These are phyloP conservation scores for Uloborus diversus DNA, from an alignment of 1,140 invertebrate species.

Conservation along the genomic window DNA sequence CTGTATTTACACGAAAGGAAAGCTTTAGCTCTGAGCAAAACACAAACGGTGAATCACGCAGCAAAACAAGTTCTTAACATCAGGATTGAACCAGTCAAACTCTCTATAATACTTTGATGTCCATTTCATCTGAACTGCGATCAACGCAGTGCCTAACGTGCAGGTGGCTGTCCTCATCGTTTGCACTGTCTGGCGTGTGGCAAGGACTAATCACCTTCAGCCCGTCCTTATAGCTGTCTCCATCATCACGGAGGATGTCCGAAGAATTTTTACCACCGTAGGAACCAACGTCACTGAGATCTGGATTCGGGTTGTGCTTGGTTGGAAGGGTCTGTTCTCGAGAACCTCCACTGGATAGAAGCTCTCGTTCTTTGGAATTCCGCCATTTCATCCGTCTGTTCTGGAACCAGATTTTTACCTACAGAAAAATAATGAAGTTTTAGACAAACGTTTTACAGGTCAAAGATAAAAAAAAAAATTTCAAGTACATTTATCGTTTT, in stretches of 20 bases:
- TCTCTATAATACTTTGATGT: constrained; percentile 47
- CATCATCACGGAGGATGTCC: constrained; percentile 24
- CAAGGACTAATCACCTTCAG: constrained; percentile 26
- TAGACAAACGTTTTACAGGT: too few relatives aligned
- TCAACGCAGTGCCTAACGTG: constrained; percentile 6
- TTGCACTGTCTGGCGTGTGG: constrained; percentile 41
- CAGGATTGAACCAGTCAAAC: too few relatives aligned
- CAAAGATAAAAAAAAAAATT: too few relatives aligned
- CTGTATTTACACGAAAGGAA: too few relatives aligned
- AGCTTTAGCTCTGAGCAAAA: too few relatives aligned
- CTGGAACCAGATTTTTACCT: constrained; percentile 98
- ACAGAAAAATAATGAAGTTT: constrained; percentile 59
- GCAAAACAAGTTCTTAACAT: too few relatives aligned
- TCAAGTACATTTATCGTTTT: too few relatives aligned
- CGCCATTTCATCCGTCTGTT: constrained; percentile 96
- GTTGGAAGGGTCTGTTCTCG: constrained; percentile 94
- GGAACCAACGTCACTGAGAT: constrained; percentile 82
- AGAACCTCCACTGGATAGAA: constrained; percentile 89
- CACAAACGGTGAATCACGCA: too few relatives aligned
- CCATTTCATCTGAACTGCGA: constrained; percentile 38
- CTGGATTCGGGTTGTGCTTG: constrained; percentile 96
- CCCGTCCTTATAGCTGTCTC: constrained; percentile 18
- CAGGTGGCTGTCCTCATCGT: constrained; percentile 21
- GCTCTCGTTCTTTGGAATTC: constrained; percentile 95
- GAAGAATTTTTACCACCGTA: constrained; percentile 11